Evolutionary conservation across 2,888 invertebrate species (phyloP).

Genomic region (Mycogona germanica): DNA sequence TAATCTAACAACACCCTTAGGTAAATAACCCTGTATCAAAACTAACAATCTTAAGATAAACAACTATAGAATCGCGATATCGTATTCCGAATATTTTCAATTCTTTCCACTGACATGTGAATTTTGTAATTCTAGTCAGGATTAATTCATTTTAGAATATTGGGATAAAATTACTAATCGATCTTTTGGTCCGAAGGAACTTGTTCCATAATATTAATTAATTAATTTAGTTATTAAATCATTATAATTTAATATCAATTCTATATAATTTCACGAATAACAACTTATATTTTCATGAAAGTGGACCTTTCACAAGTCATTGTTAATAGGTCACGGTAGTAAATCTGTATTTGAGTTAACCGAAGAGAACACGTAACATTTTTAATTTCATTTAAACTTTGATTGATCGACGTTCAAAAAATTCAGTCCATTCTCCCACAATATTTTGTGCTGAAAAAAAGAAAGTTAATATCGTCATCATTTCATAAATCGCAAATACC

Average conservation of each 20-base stretch:
- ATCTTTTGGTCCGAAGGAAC: too few relatives aligned
- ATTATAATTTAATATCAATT: too few relatives aligned
- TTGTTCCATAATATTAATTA: too few relatives aligned
- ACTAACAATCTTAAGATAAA: too few relatives aligned
- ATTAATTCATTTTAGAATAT: too few relatives aligned
- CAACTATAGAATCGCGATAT: too few relatives aligned
- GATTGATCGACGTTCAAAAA: conserved; percentile 32
- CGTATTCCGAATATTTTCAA: background rate
- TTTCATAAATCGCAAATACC: conserved; percentile 3
- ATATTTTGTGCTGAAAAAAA: conserved; percentile 32
- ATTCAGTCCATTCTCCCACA: conserved; percentile 34
- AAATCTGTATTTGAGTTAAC: background rate
- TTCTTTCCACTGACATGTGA: background rate
- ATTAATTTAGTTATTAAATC: too few relatives aligned
- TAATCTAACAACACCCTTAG: too few relatives aligned
- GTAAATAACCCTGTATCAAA: too few relatives aligned
- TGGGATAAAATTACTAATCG: too few relatives aligned
- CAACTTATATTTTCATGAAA: too few relatives aligned
- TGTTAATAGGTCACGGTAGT: background rate
- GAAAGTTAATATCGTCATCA: conserved; percentile 19
- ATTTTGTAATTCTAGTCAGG: background rate
- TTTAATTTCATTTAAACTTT: background rate
- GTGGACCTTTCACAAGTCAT: background rate
- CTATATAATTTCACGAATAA: too few relatives aligned
- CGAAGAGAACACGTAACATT: background rate